phyloP scores from a whole-genome alignment of 2,888 invertebrate species.

The Cyrtodaria siliqua region DNA sequence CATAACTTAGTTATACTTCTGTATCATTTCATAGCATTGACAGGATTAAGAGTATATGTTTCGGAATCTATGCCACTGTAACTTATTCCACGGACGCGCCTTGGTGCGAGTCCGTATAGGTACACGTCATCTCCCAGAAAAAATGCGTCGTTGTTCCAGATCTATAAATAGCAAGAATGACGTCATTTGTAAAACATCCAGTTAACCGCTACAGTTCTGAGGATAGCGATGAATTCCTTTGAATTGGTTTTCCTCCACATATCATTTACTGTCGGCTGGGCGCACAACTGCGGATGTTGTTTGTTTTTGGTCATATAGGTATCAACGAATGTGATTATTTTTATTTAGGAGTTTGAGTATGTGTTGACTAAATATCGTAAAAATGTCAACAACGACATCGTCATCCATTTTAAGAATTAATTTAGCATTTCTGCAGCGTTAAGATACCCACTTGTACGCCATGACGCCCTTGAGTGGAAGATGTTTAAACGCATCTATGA shows the following conservation, averaged over 20 bases:
- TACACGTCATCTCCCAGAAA: conserved; percentile 39
- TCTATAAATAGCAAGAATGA: conserved; percentile 21
- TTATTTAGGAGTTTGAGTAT: too few relatives aligned
- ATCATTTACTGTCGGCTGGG: conserved; percentile 22
- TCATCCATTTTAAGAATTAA: conserved; percentile 15
- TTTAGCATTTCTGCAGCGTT: conserved; percentile 19
- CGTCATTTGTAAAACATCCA: conserved; percentile 34
- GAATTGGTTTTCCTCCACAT: conserved; percentile 13
- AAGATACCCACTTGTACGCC: conserved; percentile 34
- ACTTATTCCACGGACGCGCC: conserved; percentile 6
- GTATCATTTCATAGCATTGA: too few relatives aligned
- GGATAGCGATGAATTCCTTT: conserved; percentile 15
- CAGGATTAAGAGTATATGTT: too few relatives aligned
- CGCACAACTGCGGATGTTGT: conserved; percentile 11
- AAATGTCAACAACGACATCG: too few relatives aligned
- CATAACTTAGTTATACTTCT: too few relatives aligned
- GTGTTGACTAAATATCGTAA: too few relatives aligned
- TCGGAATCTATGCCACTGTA: conserved; percentile 4
- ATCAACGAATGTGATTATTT: too few relatives aligned
- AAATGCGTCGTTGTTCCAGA: conserved; percentile 11
- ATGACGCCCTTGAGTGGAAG: conserved; percentile 35
- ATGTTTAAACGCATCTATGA: conserved; percentile 32
- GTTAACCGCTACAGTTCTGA: conserved; percentile 11
- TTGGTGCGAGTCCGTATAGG: conserved; percentile 22
- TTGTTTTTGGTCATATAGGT: neutral